Evolutionary conservation across 2,797 vertebrate species (phyloP), one percentile per base, ranked within the genome.

Genomic region (Hirundo rustica): DNA sequence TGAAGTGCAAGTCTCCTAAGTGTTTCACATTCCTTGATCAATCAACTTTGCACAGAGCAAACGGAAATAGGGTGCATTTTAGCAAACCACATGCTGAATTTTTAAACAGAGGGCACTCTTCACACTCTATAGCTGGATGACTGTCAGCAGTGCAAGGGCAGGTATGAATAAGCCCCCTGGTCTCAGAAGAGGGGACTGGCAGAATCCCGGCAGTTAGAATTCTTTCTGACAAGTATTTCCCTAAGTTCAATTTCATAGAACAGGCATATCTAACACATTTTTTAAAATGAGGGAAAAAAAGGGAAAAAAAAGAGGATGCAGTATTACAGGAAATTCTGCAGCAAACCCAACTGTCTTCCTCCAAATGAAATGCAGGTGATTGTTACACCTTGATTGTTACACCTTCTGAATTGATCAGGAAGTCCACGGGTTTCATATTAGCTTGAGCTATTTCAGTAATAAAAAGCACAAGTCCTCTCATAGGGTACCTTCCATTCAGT

Each of bases 371-470:
- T 58, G 32, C n/a, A 62, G 34, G 10, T 82, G 38, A 54, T 18
- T 54, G 22, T 65, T 86, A 26, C 13, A 85, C 16, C 3, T 57
- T 89, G 34, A 54, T 18, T 54, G 25, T 65, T 86, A 26, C 14
- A 85, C 16, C 3, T 57, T 89, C 30, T 2, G 1, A 76, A 73
- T 14, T 2, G 7, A 50, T 26, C 2, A 5, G 17, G 50, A 55
- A 11, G 14, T 45, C 55, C 53, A 13, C 4, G 0, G 0, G 0
- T 77, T 85, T 77, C 61, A 38, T 34, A 38, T 38, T 76, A 34
- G 22, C 22, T 38, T 77, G 38, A 57, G 65, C 58, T 36, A 75
- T 21, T 25, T 30, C 34, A 77, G 50, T 22, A 73, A 83, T 20
- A 53, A 78, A 66, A 27, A 50, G 17, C 58, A 60, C 3, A 42